A percentile compares a stretch with the other conserved stretches of the same genome.
Conservation (phyloP, 2,888 invertebrate species). For the Parnassius glacialis region DNA sequence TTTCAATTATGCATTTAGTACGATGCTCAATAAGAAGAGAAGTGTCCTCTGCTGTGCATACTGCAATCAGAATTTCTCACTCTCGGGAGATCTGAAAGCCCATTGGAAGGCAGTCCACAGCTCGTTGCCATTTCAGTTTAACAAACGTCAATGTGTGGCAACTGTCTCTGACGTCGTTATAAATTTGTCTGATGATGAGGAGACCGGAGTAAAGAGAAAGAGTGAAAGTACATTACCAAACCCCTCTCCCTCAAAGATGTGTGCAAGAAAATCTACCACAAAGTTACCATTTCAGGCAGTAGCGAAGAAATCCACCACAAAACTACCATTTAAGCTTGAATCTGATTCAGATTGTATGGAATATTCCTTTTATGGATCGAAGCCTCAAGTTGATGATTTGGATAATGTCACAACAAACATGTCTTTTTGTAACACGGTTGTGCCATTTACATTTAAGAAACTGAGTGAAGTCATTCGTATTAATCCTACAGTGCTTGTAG, state of each 20-base stretch:
- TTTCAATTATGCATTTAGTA: conserved; percentile 51
- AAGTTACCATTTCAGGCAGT: conserved; percentile 47
- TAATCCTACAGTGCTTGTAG: conserved; percentile 67
- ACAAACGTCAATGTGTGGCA: conserved; percentile 3
- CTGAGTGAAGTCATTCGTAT: conserved; percentile 76
- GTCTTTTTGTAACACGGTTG: conserved; percentile 73
- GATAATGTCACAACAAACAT: conserved; percentile 72
- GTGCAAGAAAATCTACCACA: conserved; percentile 77
- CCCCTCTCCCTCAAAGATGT: conserved; percentile 32
- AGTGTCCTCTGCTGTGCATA: conserved; percentile 41
- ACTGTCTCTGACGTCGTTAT: conserved; percentile 10
- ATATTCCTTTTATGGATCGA: conserved; percentile 75
- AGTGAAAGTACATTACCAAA: conserved; percentile 17
- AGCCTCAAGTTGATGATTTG: conserved; percentile 56
- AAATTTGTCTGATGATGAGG: conserved; percentile 29
- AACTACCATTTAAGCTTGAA: conserved; percentile 47
- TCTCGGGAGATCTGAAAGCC: conserved; percentile 41
- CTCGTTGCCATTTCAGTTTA: conserved; percentile 36
- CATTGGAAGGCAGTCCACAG: conserved; percentile 48
- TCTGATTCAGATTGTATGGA: conserved; percentile 36
- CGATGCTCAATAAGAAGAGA: conserved; percentile 39
- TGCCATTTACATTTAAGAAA: conserved; percentile 68
- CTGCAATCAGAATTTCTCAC: conserved; percentile 46
- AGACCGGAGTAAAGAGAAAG: conserved; percentile 8
- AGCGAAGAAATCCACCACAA: conserved; percentile 60